Base-by-base conservation (phyloP, 2,797 vertebrate species). In the Acipenser oxyrinchus region DNA sequence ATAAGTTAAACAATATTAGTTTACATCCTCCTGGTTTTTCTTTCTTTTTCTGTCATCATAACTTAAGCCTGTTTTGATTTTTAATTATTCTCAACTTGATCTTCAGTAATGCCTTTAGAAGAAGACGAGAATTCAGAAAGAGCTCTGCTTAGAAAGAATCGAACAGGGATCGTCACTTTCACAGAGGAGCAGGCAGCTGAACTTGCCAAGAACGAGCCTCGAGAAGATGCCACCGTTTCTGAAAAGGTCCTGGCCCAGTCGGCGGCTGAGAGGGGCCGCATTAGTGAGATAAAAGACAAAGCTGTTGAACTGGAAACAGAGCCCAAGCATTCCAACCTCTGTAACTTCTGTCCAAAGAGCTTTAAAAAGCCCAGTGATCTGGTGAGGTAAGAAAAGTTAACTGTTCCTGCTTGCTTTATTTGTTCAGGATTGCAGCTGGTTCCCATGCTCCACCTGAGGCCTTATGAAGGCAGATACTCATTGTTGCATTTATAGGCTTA, bases 331-430 rank as follows among this genome's bases (percentile, higher is more conserved):
- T 88, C 95, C 70, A 99, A 99, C 86, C 93, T 94, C 73, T 99
- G 97, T 75, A 88, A 70, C 72, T 98, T 79, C 64, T 99, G 97
- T 68, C 94, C 96, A n/a, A 99, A 99, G 85, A 99, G 95, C 81
- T 99, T 99, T 83, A 97, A 97, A 87, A 99, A 99, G 74, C 97
- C 97, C 77, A 99, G 96, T 5, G 97, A 99, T 81, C 84, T 99
- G 1, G 91, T 97, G 78, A 95, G 97, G 97, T 99, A 85, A 86
- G 82, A 6, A 49, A 6, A 10, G 0, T 5, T 8, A 37, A 37
- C 23, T 37, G 23, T 2, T 10, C 48, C 15, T 49, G 10, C n/a
- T 51, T 48, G 52, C 2, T 49, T 10, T 48, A 10, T 37, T 11
- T 60, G 23, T 37, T 37, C 23, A 37, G 52, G 3, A 55, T n/a